Conservation (phyloP, 92 coral and sea anemone species). For the Diadumene lineata region DNA sequence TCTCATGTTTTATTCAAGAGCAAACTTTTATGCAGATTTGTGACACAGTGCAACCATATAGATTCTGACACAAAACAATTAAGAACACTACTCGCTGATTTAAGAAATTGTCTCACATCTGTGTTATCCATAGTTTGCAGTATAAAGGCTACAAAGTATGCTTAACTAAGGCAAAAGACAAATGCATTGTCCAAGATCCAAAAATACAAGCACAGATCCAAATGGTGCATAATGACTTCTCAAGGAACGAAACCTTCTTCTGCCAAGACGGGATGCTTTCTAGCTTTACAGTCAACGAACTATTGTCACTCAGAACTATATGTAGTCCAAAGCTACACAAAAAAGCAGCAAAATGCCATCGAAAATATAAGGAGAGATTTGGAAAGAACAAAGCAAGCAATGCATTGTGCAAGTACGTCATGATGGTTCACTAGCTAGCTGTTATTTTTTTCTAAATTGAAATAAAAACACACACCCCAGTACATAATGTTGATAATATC, state of each 20-base stretch:
- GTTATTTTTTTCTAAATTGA: too few species aligned
- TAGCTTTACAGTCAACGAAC: neutral
- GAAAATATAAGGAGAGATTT: neutral
- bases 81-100: too few species aligned
- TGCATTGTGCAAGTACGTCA: neutral
- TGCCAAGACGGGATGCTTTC: slow-evolving; percentile 6
- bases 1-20: too few species aligned
- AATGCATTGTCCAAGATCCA: neutral
- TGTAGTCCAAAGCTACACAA: neutral
- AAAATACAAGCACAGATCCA: neutral
- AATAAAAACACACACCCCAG: too few species aligned
- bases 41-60: too few species aligned
- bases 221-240: neutral
- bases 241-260: neutral
- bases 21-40: too few species aligned
- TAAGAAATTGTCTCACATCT: neutral
- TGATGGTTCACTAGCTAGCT: too few species aligned
- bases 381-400: slow-evolving; percentile 16
- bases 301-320: neutral
- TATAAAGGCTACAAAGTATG: neutral
- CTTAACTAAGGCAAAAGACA: neutral
- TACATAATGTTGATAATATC: too few species aligned
- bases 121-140: neutral
- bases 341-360: neutral
- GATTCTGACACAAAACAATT: too few species aligned